phyloP scores from a whole-genome alignment of 2,888 invertebrate species.

The Amiota minor region DNA sequence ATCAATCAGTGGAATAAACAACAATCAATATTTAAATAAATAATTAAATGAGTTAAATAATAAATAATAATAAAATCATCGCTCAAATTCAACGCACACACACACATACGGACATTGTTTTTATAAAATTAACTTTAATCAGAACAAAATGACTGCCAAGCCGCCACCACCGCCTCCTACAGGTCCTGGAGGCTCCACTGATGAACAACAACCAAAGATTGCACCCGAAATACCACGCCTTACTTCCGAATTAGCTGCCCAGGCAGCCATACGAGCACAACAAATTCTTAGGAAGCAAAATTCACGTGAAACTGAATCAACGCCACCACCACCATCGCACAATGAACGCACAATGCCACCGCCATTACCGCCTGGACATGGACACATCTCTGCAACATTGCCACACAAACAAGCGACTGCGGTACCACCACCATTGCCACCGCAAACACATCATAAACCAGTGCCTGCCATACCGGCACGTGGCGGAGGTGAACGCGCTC shows the following conservation, averaged over 20 bases:
- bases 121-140: constrained; percentile 16
- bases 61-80: constrained; percentile 27
- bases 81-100: constrained; percentile 39
- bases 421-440: constrained; percentile 60
- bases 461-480: constrained; percentile 73
- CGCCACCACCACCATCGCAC: neutral
- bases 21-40: constrained; percentile 47
- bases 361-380: constrained; percentile 25
- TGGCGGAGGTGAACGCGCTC: constrained; percentile 64
- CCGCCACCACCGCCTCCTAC: constrained; percentile 58
- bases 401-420: constrained; percentile 47
- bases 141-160: constrained; percentile 58
- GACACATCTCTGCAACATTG: constrained; percentile 37
- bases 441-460: constrained; percentile 50
- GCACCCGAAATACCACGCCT: constrained; percentile 72
- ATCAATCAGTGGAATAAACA: too few relatives aligned
- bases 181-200: constrained; percentile 37
- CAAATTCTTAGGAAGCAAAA: constrained; percentile 69
- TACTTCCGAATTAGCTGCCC: constrained; percentile 72
- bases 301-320: constrained; percentile 55
- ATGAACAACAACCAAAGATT: constrained; percentile 62
- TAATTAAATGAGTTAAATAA: constrained; percentile 35
- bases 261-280: constrained; percentile 72
- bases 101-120: neutral
- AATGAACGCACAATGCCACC: constrained; percentile 33